phyloP scores from a whole-genome alignment of 1,140 invertebrate species.

The Atopsyche davidsoni region DNA sequence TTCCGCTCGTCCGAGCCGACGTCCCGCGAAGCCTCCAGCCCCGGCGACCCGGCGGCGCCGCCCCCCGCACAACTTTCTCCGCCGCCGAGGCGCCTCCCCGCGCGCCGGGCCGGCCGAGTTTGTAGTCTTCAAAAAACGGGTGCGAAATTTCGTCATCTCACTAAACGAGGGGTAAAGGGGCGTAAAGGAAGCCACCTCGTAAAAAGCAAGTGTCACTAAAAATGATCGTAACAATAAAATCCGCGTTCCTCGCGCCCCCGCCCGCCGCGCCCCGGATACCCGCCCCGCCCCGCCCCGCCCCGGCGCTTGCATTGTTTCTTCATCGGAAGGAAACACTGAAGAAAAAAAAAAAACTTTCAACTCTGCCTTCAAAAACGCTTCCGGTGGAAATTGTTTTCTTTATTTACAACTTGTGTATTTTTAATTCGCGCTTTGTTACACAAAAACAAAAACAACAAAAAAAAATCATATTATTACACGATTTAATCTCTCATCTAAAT shows the following conservation, averaged over 20 bases:
- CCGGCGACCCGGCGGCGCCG: slow-evolving; percentile 1
- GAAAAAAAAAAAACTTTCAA: too few relatives aligned
- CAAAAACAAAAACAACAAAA: too few relatives aligned
- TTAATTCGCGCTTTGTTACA: too few relatives aligned
- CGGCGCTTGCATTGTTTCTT: slow-evolving; percentile 24
- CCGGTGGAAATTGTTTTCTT: too few relatives aligned
- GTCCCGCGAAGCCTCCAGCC: slow-evolving; percentile 24
- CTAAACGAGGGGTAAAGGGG: slow-evolving; percentile 22
- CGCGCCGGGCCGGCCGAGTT: slow-evolving; percentile 8
- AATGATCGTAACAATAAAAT: slow-evolving; percentile 33
- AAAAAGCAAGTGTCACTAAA: slow-evolving; percentile 32
- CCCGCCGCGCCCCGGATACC: neutral
- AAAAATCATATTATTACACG: too few relatives aligned
- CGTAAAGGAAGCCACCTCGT: slow-evolving; percentile 30
- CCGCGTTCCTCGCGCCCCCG: slow-evolving; percentile 19
- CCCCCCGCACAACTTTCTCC: neutral
- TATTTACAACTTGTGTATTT: too few relatives aligned
- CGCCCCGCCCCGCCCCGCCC: slow-evolving; percentile 4
- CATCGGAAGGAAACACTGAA: too few relatives aligned
- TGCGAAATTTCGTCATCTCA: slow-evolving; percentile 26
- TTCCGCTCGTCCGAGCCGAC: slow-evolving; percentile 29
- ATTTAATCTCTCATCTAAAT: too few relatives aligned
- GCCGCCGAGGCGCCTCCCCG: neutral
- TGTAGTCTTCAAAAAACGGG: slow-evolving; percentile 15
- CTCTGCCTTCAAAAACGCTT: too few relatives aligned